phyloP scores from a whole-genome alignment of 2,888 invertebrate species.

The Oxystoma pomonae region DNA sequence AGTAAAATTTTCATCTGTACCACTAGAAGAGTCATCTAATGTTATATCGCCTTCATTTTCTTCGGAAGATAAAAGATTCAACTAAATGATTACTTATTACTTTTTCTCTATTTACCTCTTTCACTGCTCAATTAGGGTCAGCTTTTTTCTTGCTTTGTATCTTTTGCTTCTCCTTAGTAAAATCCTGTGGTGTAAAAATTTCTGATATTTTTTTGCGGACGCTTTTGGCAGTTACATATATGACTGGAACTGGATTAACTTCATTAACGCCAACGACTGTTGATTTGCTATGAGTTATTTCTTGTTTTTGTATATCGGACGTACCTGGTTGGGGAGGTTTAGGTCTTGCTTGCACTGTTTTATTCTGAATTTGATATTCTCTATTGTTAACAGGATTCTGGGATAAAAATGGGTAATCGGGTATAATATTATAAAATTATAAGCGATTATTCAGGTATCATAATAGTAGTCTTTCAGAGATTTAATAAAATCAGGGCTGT shows the following conservation, averaged over 20 bases:
- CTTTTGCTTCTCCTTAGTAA: background rate
- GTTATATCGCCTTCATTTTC: slow-evolving; percentile 4
- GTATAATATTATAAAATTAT: too few relatives aligned
- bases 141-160: background rate
- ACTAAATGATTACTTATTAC: background rate
- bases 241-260: slow-evolving; percentile 3
- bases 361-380: slow-evolving; percentile 1
- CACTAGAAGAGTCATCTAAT: slow-evolving; percentile 8
- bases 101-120: background rate
- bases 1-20: background rate
- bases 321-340: background rate
- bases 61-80: background rate
- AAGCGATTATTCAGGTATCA: too few relatives aligned
- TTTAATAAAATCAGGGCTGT: too few relatives aligned
- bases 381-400: background rate
- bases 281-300: background rate
- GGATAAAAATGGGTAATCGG: background rate
- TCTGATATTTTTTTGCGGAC: slow-evolving; percentile 1
- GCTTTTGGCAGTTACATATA: slow-evolving; percentile 7
- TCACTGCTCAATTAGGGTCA: background rate
- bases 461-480: too few relatives aligned
- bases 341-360: slow-evolving; percentile 2
- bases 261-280: slow-evolving; percentile 1
- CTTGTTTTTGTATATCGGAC: background rate
- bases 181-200: background rate